Conservation (phyloP, 2,113 vertebrate genomes). For the Phalacrocorax pelagicus region DNA sequence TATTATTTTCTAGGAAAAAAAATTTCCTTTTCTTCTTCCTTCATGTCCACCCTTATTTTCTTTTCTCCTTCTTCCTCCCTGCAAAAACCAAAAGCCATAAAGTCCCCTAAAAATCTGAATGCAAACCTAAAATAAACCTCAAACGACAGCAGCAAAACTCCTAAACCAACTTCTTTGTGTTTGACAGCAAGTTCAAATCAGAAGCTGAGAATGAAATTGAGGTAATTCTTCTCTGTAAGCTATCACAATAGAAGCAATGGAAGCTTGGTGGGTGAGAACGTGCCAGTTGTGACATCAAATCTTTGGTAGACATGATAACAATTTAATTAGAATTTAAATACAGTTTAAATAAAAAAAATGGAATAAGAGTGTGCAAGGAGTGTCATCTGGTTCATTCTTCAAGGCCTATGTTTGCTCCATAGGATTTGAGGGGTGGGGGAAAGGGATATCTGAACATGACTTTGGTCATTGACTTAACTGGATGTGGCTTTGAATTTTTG, state of each 20-base stretch:
- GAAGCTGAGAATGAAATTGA: neutral
- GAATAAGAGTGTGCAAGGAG: neutral
- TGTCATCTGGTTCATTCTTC: neutral
- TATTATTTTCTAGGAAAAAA: neutral
- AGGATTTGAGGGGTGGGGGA: accelerated
- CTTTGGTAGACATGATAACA: neutral
- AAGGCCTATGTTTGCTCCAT: neutral
- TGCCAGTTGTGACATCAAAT: neutral
- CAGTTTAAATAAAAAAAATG: neutral
- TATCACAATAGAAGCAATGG: neutral
- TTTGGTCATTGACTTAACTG: neutral
- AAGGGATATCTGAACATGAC: neutral
- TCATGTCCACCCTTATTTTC: neutral
- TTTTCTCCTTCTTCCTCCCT: neutral
- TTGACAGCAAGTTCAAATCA: neutral
- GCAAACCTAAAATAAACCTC: neutral
- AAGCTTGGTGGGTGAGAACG: neutral
- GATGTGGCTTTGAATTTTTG: neutral
- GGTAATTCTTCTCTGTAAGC: neutral
- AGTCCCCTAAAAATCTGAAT: neutral
- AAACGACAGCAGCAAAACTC: neutral
- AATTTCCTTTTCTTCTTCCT: neutral
- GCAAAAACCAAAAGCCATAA: neutral
- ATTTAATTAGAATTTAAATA: neutral
- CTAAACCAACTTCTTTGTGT: neutral